Evolutionary conservation across 2,888 invertebrate species (phyloP), one percentile per base, ranked within the genome.

Genomic region (Adelphocoris suturalis): DNA sequence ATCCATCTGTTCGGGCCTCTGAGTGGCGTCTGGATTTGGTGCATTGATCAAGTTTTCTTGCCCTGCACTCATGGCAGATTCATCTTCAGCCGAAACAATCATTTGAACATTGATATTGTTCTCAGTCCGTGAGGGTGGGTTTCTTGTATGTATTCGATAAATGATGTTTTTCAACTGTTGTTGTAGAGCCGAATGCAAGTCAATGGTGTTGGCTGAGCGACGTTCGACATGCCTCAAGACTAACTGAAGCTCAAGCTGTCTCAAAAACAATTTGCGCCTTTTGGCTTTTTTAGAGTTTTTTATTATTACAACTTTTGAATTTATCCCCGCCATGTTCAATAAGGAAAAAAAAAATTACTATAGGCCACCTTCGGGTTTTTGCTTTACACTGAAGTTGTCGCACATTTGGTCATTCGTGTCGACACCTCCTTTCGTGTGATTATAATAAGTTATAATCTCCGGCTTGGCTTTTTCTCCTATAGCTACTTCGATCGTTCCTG

Each of bases 401-500:
- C 91, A 91, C 86, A 90, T 90, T 61, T 86, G 13, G 52, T 91
- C 91, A 68, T 80, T 19, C 5, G 52, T 82, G 78, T 91, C 90
- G 7, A 91, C 90, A 27, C 90, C 90, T n/a, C 76, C 89, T 82
- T 91, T 91, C 16, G 76, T 86, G 23, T 61, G 16, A 57, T 91
- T 91, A 48, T 91, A 91, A 23, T 78, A 91, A 11, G 89, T 86
- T 55, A 91, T 86, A 37, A 91, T 90, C 76, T 76, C 78, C 7
- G 91, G 91, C 80, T 91, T 91, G 28, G 46, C 86, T 37, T 81
- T 61, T 46, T 80, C 80, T n/a, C 61, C 89, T 14, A 75, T 90
- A 19, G 14, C 57, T 28, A 78, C 19, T 68, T 90, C 89, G 47
- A 89, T 88, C 0, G 27, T 84, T 12, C 46, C 68, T 28, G 61